Evolutionary conservation across 2,113 vertebrate genomes (phyloP).

Genomic region (Tychaedon coryphoeus): DNA sequence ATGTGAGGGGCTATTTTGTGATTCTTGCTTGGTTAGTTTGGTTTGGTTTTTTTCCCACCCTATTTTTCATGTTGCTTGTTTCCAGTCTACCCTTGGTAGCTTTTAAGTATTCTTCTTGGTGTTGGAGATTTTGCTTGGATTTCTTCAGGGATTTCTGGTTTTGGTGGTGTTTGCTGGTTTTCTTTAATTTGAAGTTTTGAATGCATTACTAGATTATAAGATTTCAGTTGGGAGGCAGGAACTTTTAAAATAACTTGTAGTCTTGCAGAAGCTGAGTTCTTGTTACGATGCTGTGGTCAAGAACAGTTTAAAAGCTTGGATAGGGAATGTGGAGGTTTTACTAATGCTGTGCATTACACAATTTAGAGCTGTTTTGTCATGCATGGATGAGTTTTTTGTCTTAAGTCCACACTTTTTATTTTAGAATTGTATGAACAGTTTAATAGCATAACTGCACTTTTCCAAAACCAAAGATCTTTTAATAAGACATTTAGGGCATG

Average conservation of each 20-base stretch:
- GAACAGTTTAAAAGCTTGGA: neutral
- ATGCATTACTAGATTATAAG: neutral
- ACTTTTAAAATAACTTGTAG: neutral
- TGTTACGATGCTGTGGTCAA: neutral
- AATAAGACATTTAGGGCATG: neutral
- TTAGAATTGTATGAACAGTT: neutral
- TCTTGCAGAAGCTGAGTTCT: neutral
- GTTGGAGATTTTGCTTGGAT: neutral
- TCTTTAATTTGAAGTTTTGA: neutral
- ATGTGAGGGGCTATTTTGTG: neutral
- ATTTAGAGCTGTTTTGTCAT: neutral
- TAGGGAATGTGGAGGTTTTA: neutral
- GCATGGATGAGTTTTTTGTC: neutral
- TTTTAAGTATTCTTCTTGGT: neutral
- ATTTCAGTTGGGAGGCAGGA: neutral
- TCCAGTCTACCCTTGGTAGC: neutral
- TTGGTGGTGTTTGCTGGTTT: neutral
- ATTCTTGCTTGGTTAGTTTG: neutral
- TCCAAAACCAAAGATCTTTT: neutral
- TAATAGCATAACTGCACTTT: neutral
- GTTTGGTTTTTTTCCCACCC: neutral
- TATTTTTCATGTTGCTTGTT: neutral
- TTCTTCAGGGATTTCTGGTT: neutral
- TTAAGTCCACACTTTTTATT: neutral
- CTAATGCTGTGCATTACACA: neutral